Conservation (phyloP, 2,888 invertebrate genomes). For the Agrilus cyanescens region DNA sequence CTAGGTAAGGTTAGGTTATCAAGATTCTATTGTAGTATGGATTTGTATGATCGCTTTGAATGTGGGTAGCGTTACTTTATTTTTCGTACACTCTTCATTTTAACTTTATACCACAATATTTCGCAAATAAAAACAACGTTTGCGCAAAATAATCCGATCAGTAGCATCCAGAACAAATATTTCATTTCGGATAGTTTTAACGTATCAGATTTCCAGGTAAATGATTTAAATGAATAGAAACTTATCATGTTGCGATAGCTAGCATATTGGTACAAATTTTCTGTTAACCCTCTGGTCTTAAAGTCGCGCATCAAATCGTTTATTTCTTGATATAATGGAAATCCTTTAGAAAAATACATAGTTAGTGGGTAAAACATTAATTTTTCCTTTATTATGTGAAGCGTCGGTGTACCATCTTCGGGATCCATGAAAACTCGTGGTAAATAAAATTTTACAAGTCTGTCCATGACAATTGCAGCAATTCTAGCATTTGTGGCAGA, state of each 20-base stretch:
- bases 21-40: too few relatives aligned
- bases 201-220: too few relatives aligned
- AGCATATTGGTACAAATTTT: too few relatives aligned
- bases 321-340: constrained; percentile 5
- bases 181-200: too few relatives aligned
- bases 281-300: neutral
- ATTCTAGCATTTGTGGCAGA: constrained; percentile 5
- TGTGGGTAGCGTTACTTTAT: too few relatives aligned
- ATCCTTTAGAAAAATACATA: constrained; percentile 8
- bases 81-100: too few relatives aligned
- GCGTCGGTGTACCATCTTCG: constrained; percentile 1
- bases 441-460: constrained; percentile 3
- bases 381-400: constrained; percentile 4
- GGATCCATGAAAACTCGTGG: neutral
- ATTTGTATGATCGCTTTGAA: too few relatives aligned
- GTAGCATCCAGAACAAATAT: neutral
- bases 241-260: too few relatives aligned
- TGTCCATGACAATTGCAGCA: constrained; percentile 3
- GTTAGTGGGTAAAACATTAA: neutral
- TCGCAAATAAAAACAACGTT: neutral
- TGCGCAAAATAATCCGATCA: neutral
- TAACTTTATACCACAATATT: too few relatives aligned
- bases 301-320: constrained; percentile 3
- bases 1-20: too few relatives aligned
- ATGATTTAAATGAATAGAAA: too few relatives aligned